These are phyloP conservation scores for Rhinatrema bivittatum DNA, from an alignment of 2,797 vertebrate species.

Conservation along the genomic window DNA sequence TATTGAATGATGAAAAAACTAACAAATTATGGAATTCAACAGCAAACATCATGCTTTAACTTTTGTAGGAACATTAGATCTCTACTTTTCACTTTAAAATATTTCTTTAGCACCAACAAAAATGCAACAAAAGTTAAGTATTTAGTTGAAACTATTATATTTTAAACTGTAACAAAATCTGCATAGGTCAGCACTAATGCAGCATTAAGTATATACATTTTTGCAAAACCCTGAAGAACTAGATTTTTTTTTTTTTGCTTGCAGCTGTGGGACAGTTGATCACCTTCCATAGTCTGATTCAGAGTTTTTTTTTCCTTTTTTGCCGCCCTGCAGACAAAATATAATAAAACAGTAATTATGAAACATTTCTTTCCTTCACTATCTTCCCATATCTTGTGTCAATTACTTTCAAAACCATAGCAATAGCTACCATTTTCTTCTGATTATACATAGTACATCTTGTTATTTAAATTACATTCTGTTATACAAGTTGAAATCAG, in stretches of 20 bases:
- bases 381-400: too few species aligned
- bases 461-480: too few species aligned
- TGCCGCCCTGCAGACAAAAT: constrained; percentile 64
- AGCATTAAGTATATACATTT: constrained; percentile 45
- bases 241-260: constrained; percentile 10
- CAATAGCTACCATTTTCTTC: too few species aligned
- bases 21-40: constrained; percentile 50
- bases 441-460: too few species aligned
- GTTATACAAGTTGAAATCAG: too few species aligned
- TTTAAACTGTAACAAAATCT: constrained; percentile 40
- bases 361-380: too few species aligned
- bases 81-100: constrained; percentile 37
- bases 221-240: constrained; percentile 47
- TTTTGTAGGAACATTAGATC: constrained; percentile 40
- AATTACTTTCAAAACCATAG: too few species aligned
- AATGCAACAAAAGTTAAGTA: constrained; percentile 33
- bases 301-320: constrained; percentile 71
- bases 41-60: constrained; percentile 32
- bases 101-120: constrained; percentile 24
- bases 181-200: constrained; percentile 42
- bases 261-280: constrained; percentile 29
- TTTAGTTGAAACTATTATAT: constrained; percentile 33
- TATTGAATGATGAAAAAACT: constrained; percentile 69
- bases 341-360: too few species aligned
- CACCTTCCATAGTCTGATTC: constrained; percentile 70